Evolutionary conservation across 1,140 invertebrate genomes (phyloP), one percentile per base, ranked within the genome.

Genomic region (Drosophila cardini): DNA sequence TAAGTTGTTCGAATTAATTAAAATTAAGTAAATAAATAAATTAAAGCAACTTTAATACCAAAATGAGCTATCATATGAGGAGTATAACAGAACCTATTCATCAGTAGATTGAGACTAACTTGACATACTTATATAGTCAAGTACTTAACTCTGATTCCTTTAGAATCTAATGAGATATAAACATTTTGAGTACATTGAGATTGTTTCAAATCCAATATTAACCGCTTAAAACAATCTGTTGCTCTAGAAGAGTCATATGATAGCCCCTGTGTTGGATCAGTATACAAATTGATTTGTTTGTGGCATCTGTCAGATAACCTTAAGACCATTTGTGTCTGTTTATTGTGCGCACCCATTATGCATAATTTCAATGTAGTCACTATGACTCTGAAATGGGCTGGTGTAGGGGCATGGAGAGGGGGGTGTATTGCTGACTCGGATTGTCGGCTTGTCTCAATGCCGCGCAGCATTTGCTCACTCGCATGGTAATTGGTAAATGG

Each of bases 221-320:
- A 30, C 32, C 32, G 32, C 63, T 21, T 18, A 0, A 34, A 55
- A 16, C 52, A 5, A 8, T 0, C 16, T 13, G 21, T 9, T 32
- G 21, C 40, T 8, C 40, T 45, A 42, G 11, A 26, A 16, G 13
- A 11, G 48, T 80, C 81, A 84, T 70, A 75, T 80, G 80, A 71
- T 69, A 69, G 62, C 11, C n/a, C 57, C 62, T 55, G 34, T 50
- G 50, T 36, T 53, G 13, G 32, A 55, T 46, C 11, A 18, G 10
- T 48, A 62, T 40, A 55, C 42, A 77, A 85, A 86, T 81, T 86
- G 82, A 85, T 85, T 81, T 80, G 65, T 71, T 53, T 71, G 61
- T 34, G 42, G 15, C 34, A 32, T 43, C 45, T 70, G 55, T 6
- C 65, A 55, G 42, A 34, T 57, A 78, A 69, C 75, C 68, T 79